Evolutionary conservation across 2,113 vertebrate genomes (phyloP).

Genomic region (Strix aluco): DNA sequence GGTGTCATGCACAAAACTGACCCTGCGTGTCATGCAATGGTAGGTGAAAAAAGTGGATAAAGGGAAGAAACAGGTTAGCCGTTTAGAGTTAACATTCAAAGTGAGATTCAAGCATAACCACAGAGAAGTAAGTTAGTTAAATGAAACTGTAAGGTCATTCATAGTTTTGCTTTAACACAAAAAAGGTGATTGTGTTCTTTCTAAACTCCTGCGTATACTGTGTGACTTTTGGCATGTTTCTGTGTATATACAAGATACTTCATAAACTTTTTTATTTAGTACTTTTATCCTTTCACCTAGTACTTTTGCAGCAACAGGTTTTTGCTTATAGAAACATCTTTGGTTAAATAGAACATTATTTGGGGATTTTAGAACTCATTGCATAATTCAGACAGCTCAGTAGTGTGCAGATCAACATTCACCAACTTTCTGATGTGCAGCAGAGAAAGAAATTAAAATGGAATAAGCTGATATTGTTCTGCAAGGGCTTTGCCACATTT

Average conservation of each 20-base stretch:
- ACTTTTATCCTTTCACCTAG: neutral
- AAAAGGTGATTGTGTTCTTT: conserved; percentile 2
- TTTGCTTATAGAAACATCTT: neutral
- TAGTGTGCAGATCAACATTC: neutral
- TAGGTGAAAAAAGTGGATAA: conserved; percentile 84
- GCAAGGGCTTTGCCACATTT: neutral
- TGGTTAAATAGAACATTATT: neutral
- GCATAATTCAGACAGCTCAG: neutral
- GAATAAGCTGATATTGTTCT: neutral
- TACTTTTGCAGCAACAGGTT: neutral
- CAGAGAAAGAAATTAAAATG: neutral
- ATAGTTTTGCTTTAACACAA: conserved; percentile 55
- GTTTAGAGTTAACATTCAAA: conserved; percentile 87
- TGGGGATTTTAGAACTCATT: neutral
- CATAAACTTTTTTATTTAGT: neutral
- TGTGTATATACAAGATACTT: neutral
- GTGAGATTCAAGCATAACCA: conserved; percentile 82
- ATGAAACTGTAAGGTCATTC: conserved; percentile 75
- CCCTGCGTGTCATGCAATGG: conserved; percentile 92
- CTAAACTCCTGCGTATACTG: neutral
- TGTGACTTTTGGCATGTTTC: neutral
- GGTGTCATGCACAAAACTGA: conserved; percentile 99
- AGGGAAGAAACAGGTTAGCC: conserved; percentile 87
- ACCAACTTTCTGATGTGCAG: neutral
- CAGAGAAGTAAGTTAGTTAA: conserved; percentile 79